phyloP scores from a whole-genome alignment of 2,888 invertebrate species.

The Orchesellides sinensis region DNA sequence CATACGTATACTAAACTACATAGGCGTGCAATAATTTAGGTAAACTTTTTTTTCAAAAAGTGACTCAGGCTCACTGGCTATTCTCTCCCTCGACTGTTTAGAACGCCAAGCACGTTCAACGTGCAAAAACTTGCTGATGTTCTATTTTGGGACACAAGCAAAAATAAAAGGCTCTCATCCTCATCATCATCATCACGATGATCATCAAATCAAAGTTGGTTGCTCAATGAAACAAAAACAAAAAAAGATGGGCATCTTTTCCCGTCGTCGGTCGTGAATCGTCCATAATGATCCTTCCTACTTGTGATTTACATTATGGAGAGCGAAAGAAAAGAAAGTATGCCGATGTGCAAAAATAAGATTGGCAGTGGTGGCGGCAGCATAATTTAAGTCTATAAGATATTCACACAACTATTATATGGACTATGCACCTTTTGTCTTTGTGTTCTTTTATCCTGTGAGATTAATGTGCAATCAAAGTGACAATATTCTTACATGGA shows the following conservation, averaged over 20 bases:
- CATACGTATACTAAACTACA: not conserved
- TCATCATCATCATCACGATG: constrained; percentile 14
- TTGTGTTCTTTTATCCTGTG: not conserved
- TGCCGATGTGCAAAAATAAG: constrained; percentile 6
- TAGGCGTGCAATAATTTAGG: not conserved
- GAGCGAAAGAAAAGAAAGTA: too few relatives aligned
- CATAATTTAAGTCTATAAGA: too few relatives aligned
- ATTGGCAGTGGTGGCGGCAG: too few relatives aligned
- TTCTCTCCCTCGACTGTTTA: not conserved
- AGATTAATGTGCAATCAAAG: constrained; percentile 19
- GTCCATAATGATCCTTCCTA: not conserved
- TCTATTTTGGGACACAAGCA: constrained; percentile 60
- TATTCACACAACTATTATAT: too few relatives aligned
- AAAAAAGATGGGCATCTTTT: constrained; percentile 16
- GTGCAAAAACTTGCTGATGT: constrained; percentile 41
- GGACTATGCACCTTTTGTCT: too few relatives aligned
- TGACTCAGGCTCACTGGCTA: not conserved
- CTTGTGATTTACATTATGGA: too few relatives aligned
- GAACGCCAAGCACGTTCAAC: not conserved
- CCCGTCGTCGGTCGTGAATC: too few relatives aligned
- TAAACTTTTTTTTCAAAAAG: not conserved
- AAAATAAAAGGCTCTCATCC: constrained; percentile 46
- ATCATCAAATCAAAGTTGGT: constrained; percentile 35
- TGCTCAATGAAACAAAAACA: constrained; percentile 60
- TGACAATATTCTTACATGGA: constrained; percentile 12